phyloP scores from a whole-genome alignment of 2,113 vertebrate species.

The Falco punctatus region DNA sequence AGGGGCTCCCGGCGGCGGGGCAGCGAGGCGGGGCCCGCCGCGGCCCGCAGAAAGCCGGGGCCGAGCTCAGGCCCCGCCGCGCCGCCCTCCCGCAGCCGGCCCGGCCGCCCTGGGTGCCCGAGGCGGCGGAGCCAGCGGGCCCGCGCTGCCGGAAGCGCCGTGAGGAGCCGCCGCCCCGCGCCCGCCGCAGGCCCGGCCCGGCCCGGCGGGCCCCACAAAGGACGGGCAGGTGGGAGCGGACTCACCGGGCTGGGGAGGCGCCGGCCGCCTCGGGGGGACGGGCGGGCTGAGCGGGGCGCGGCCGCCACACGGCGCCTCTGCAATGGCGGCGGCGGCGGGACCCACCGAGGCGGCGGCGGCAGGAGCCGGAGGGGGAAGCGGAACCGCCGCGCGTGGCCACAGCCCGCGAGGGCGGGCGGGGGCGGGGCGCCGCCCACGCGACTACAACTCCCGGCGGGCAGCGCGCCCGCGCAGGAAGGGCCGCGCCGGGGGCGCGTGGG shows the following conservation, averaged over 20 bases:
- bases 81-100: neutral
- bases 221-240: neutral
- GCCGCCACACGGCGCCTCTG: neutral
- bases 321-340: conserved; percentile 31
- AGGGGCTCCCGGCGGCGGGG: too few species aligned
- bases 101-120: neutral
- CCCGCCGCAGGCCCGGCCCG: neutral
- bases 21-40: neutral
- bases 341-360: conserved; percentile 36
- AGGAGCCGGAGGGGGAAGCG: conserved; percentile 37
- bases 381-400: conserved; percentile 58
- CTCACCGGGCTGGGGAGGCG: neutral
- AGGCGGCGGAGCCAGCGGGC: neutral
- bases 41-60: neutral
- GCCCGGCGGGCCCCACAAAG: neutral
- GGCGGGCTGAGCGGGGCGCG: neutral
- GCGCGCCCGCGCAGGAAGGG: neutral
- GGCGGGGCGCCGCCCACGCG: neutral
- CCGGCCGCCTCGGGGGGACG: neutral
- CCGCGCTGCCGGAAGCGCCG: neutral
- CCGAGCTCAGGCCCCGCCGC: neutral
- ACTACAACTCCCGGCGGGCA: neutral
- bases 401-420: conserved; percentile 24
- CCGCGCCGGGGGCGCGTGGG: too few species aligned
- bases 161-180: neutral